Evolutionary conservation across 2,797 vertebrate species (phyloP), one percentile per base, ranked within the genome.

Genomic region (Melanotaenia boesemani): DNA sequence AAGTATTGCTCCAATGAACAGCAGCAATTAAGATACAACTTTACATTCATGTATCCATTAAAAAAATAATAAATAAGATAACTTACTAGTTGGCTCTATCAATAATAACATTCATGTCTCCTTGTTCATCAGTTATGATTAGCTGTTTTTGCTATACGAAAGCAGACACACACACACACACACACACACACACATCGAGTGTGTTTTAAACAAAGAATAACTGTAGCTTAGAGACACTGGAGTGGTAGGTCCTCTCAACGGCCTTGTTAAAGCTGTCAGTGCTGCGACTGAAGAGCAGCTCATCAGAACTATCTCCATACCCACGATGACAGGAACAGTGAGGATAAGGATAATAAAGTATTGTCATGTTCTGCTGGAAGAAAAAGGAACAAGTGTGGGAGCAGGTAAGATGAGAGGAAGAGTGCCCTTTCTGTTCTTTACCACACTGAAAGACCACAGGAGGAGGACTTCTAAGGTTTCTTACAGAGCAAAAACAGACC

Each of bases 401-500:
- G 71, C 44, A 63, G 10, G 80, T 80, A 89, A 90, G 77, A 76
- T 30, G 83, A 88, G 86, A 87, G 52, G 76, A 76, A 79, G 79
- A 85, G 84, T 87, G 72, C 77, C 80, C 77, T 87, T 50, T 79
- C 64, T 79, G 63, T 11, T 75, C 69, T 58, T 73, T 73, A 72
- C 37, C 62, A 44, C 58, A 69, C 74, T 63, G 66, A 80, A 61
- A 79, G 62, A 76, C 18, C 30, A 80, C n/a, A 64, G 57, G 54
- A 69, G 75, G 6, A 12, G 30, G 39, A 62, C 63, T 67, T 83
- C 83, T 82, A 44, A n/a, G 54, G 74, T 85, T 86, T 83, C 85
- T 54, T 48, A 24, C 52, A 55, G 52, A 26, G 22, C 22, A 28
- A 55, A 55, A 55, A 13, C 12, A 26, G 22, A 15, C 24, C 24